Conservation (phyloP, 1,140 invertebrate species). For the Cherax destructor region DNA sequence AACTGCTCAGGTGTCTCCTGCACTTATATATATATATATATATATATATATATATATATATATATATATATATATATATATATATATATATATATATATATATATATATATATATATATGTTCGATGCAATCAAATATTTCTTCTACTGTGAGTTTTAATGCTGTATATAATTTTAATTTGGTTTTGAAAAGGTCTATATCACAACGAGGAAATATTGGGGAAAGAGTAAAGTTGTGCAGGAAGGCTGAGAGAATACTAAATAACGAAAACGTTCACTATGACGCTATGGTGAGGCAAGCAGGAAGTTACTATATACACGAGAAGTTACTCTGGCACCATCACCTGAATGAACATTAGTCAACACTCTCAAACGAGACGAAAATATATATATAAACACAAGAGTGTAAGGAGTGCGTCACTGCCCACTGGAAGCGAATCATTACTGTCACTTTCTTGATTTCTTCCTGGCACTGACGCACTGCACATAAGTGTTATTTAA, state of each 20-base stretch:
- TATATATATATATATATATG: too few relatives aligned
- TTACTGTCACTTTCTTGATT: too few relatives aligned
- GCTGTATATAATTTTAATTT: too few relatives aligned
- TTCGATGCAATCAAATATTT: too few relatives aligned
- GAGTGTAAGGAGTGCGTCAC: neutral
- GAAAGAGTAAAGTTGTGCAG: neutral
- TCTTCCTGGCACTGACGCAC: too few relatives aligned
- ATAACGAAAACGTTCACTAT: neutral
- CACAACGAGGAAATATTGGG: neutral
- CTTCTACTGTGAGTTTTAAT: too few relatives aligned
- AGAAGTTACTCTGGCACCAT: slow-evolving; percentile 55
- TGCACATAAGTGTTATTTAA: neutral
- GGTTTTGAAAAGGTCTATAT: too few relatives aligned
- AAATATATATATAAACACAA: slow-evolving; percentile 46
- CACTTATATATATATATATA: neutral
- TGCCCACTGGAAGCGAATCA: too few relatives aligned
- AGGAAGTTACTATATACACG: slow-evolving; percentile 61
- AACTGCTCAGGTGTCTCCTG: neutral
- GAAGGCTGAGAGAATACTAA: neutral
- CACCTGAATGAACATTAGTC: slow-evolving; percentile 38
- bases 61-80: too few relatives aligned
- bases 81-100: too few relatives aligned
- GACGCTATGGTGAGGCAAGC: slow-evolving; percentile 41
- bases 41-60: too few relatives aligned
- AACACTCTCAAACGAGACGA: slow-evolving; percentile 41